phyloP scores from a whole-genome alignment of 2,797 vertebrate genomes.

The Acomys russatus region DNA sequence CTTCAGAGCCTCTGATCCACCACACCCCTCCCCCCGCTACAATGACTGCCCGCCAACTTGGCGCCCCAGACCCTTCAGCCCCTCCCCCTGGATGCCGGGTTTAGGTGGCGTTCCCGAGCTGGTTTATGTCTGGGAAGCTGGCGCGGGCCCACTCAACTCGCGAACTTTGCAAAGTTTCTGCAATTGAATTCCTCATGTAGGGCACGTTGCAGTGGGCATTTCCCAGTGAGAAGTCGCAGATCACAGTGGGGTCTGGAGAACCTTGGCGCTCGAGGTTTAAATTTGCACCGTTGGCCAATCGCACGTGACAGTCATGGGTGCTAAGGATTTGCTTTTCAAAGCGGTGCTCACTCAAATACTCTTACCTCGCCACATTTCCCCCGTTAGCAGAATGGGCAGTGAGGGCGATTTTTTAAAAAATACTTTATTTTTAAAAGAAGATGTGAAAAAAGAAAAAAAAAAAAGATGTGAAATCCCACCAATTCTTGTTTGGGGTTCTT shows the following conservation, averaged over 20 bases:
- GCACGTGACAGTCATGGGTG: background rate
- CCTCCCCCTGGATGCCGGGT: background rate
- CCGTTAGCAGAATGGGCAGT: background rate
- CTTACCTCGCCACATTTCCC: accelerated
- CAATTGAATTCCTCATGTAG: background rate
- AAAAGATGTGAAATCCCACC: background rate
- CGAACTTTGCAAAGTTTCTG: background rate
- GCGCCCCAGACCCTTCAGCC: background rate
- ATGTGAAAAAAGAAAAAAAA: background rate
- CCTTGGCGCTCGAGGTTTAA: background rate
- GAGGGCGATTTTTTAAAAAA: background rate
- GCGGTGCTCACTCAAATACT: background rate
- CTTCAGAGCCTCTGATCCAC: background rate
- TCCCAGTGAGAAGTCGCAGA: background rate
- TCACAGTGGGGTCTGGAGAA: background rate
- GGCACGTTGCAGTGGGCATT: background rate
- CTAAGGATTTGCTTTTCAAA: background rate
- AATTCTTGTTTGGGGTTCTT: background rate
- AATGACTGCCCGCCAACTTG: background rate
- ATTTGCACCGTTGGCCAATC: background rate
- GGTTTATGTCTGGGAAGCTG: background rate
- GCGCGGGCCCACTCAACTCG: too few species aligned
- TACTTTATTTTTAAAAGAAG: background rate
- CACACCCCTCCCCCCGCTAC: too few species aligned
- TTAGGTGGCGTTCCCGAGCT: background rate